phyloP scores from a whole-genome alignment of 1,140 invertebrate species.

The Bilobella aurantiaca region DNA sequence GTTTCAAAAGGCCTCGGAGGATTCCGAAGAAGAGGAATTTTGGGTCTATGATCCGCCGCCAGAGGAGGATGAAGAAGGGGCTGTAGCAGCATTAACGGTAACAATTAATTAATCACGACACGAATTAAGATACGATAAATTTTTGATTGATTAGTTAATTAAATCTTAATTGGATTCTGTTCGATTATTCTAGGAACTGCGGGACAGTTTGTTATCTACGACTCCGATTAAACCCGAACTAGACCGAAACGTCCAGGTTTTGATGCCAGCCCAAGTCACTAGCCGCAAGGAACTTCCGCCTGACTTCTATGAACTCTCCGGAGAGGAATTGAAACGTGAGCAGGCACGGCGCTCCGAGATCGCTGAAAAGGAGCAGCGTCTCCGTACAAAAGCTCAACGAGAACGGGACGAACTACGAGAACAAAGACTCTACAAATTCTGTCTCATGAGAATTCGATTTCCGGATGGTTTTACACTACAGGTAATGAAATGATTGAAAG shows the following conservation, averaged over 20 bases:
- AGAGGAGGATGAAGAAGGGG: conserved; percentile 15
- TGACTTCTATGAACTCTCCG: conserved; percentile 66
- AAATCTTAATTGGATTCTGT: not conserved
- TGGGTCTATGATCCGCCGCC: conserved; percentile 32
- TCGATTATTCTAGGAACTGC: conserved; percentile 20
- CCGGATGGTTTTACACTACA: conserved; percentile 75
- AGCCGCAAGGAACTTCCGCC: conserved; percentile 58
- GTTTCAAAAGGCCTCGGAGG: conserved; percentile 50
- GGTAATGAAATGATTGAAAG: conserved; percentile 41
- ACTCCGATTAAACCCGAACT: conserved; percentile 72
- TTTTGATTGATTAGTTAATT: too few species aligned
- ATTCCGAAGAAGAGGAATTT: conserved; percentile 36
- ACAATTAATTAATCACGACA: too few species aligned
- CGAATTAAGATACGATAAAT: too few species aligned
- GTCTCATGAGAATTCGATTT: conserved; percentile 71
- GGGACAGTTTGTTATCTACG: conserved; percentile 52
- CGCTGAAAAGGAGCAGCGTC: conserved; percentile 64
- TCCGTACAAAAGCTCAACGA: conserved; percentile 84
- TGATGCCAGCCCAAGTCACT: conserved; percentile 62
- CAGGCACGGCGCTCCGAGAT: conserved; percentile 65
- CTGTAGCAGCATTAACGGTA: conserved; percentile 18
- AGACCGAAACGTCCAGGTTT: conserved; percentile 72
- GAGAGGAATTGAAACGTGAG: conserved; percentile 74
- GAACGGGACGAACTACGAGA: conserved; percentile 72
- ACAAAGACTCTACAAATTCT: conserved; percentile 70